Base-by-base conservation (phyloP, 2,888 invertebrate species). In the Tricholauxania praeusta region DNA sequence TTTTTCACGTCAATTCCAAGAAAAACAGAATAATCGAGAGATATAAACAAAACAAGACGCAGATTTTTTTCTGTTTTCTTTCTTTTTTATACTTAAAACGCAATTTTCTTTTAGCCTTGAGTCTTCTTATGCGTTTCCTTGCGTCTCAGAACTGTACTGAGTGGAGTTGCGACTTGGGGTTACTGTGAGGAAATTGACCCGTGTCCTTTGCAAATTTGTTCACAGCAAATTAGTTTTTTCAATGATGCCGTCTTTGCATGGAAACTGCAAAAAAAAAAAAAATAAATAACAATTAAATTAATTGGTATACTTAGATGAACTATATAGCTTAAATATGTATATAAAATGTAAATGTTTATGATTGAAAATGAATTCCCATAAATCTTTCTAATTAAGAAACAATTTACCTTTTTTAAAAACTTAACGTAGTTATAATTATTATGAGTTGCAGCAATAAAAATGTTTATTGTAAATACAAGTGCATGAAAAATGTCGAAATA, bases 1-100 rank as follows among this genome's bases (percentile, higher is more conserved):
- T n/a, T 28, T 12, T 48, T 32, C 62, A 59, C 28, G 70, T 48
- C 22, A 59, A 22, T 59, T 59, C 39, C 22, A 47, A 19, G 14
- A 32, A 52, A 19, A 8, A 7, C 17, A 68, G 47, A 39, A 47
- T 59, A 60, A 32, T 17, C 3, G 19, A 14, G 60, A 32, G 51
- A 15, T 17, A 70, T 17, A 28, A 57, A 57, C 39, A 66, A 28
- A 47, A 47, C 22, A 53, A 63, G 15, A 15, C 39, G 32, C 53
- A 52, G 22, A 39, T 71, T 63, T 51, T 60, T 47, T 69, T 14
- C 55, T 64, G 28, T 72, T 14, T 14, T 64, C 49, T 32, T 6
- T 66, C 14, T 55, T 57, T 57, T 51, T 66, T 62, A 47, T 55
- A 77, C 72, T 79, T 76, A 75, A 81, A 78, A 76, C 81, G 81